A percentile compares a stretch with the other conserved stretches of the same genome.
These are phyloP conservation scores for Helarctos malayanus DNA, from an alignment of 2,797 vertebrate species.

Conservation along the genomic window DNA sequence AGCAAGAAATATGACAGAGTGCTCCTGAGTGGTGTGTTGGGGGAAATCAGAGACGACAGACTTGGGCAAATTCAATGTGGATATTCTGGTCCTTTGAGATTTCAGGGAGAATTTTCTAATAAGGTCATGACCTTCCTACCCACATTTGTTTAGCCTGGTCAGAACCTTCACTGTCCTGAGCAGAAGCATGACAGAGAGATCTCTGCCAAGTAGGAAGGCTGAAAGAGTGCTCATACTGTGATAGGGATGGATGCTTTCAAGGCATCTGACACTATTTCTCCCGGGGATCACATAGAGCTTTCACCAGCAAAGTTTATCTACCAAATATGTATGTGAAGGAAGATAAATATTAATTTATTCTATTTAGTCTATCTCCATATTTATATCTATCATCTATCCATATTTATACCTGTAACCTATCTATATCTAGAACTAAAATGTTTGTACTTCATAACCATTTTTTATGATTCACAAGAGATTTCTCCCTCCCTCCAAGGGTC, in stretches of 20 bases:
- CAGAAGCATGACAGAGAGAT: constrained; percentile 56
- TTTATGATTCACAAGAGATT: neutral
- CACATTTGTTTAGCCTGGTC: neutral
- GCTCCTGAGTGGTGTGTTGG: neutral
- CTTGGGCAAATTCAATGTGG: neutral
- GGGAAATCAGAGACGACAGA: constrained; percentile 60
- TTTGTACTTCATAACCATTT: neutral
- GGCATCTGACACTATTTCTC: neutral
- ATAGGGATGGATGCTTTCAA: accelerated
- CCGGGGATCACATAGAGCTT: neutral
- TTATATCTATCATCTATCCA: neutral
- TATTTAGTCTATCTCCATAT: neutral
- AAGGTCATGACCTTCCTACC: constrained; percentile 77
- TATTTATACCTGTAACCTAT: neutral
- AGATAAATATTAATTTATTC: neutral
- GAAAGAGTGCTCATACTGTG: neutral
- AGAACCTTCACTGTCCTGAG: constrained; percentile 39
- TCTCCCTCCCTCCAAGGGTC: neutral
- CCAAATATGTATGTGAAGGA: neutral
- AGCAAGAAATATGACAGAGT: constrained; percentile 31
- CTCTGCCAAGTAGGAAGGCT: neutral
- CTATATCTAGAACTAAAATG: neutral
- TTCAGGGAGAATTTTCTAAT: constrained; percentile 79
- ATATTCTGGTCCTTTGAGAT: constrained; percentile 74
- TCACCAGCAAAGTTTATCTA: neutral